Conservation (phyloP, 2,797 vertebrate species). For the Apogon talboti region DNA sequence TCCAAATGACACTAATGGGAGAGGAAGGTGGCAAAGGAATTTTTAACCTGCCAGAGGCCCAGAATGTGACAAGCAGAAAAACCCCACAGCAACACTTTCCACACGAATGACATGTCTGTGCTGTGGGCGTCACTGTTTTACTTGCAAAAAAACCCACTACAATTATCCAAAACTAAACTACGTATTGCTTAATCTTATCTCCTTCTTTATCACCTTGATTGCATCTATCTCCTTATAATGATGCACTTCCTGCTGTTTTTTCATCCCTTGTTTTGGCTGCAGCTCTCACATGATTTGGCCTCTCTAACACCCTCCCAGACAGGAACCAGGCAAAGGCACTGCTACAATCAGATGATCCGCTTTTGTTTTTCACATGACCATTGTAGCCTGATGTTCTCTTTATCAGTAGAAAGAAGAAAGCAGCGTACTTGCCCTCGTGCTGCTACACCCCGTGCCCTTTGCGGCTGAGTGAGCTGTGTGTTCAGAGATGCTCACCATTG, state of each 20-base stretch:
- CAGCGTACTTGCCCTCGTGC: conserved; percentile 10
- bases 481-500: conserved; percentile 29
- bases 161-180: conserved; percentile 5
- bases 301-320: too few relatives aligned
- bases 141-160: neutral
- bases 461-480: conserved; percentile 46
- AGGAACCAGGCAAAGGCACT: neutral
- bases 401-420: conserved; percentile 26
- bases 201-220: neutral
- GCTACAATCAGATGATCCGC: conserved; percentile 16
- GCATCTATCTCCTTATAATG: neutral
- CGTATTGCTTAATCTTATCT: neutral
- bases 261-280: neutral
- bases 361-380: conserved; percentile 29
- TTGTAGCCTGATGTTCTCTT: neutral
- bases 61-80: conserved; percentile 32
- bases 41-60: conserved; percentile 35
- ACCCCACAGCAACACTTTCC: conserved; percentile 11
- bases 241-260: neutral
- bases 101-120: neutral
- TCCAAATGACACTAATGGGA: conserved; percentile 54
- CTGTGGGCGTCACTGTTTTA: neutral
- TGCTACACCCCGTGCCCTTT: conserved; percentile 28
- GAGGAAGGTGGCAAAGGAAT: conserved; percentile 33
- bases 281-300: neutral